Evolutionary conservation across 1,140 invertebrate genomes (phyloP).

Genomic region (Bursaphelenchus mucronatus): DNA sequence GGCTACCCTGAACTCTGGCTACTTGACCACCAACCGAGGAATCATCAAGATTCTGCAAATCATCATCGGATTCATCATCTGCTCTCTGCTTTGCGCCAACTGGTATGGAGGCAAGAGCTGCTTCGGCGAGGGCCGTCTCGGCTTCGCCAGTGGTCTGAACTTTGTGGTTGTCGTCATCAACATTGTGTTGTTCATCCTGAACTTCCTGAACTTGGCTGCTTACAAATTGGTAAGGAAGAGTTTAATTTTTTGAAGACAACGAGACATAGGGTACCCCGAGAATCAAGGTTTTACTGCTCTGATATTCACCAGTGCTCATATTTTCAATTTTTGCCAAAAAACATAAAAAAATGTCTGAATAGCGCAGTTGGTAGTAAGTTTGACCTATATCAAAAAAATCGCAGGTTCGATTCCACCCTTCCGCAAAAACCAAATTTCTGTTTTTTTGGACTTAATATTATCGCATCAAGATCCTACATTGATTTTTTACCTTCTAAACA

Average conservation of each 20-base stretch:
- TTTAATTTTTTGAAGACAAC: background rate
- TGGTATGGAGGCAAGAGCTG: constrained; percentile 50
- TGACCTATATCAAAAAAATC: too few relatives aligned
- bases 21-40: constrained; percentile 47
- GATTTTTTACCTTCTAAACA: background rate
- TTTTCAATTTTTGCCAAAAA: background rate
- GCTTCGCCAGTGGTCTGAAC: constrained; percentile 49
- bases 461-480: too few relatives aligned
- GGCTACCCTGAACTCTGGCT: constrained; percentile 45
- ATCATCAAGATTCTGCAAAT: constrained; percentile 50
- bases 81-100: constrained; percentile 48
- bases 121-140: constrained; percentile 57
- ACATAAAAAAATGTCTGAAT: too few relatives aligned
- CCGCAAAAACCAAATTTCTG: too few relatives aligned
- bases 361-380: too few relatives aligned
- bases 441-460: too few relatives aligned
- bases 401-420: too few relatives aligned
- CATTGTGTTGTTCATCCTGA: constrained; percentile 56
- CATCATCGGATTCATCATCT: constrained; percentile 51
- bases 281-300: constrained; percentile 1
- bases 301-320: background rate
- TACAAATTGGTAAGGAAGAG: constrained; percentile 42
- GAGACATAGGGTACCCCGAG: background rate
- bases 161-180: constrained; percentile 53
- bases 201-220: constrained; percentile 47